Percentiles rank a stretch among this genome's conserved stretches.
These are phyloP conservation scores for Tyrannus savana DNA, from an alignment of 2,113 vertebrate genomes.

Conservation along the genomic window DNA sequence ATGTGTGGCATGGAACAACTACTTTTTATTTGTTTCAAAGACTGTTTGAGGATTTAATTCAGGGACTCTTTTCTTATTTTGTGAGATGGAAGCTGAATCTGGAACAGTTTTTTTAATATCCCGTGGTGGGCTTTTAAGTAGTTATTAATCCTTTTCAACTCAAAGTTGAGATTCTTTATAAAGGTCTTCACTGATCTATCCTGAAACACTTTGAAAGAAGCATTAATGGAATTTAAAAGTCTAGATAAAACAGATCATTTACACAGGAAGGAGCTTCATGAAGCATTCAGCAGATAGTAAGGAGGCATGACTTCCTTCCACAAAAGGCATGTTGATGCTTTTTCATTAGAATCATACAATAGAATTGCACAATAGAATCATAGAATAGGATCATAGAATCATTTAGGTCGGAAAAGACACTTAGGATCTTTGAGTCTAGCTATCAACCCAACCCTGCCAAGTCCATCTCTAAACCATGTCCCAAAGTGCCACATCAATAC, in stretches of 20 bases:
- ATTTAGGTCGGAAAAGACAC: not conserved
- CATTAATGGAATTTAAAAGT: not conserved
- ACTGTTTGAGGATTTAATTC: not conserved
- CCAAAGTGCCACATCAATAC: not conserved
- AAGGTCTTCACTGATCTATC: not conserved
- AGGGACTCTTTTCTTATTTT: not conserved
- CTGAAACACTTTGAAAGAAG: not conserved
- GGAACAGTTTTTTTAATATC: not conserved
- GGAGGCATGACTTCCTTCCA: not conserved
- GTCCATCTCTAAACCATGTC: not conserved
- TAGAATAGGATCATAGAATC: not conserved
- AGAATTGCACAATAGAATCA: not conserved
- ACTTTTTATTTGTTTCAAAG: not conserved
- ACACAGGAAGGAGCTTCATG: not conserved
- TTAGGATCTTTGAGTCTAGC: not conserved
- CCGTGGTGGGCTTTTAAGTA: not conserved
- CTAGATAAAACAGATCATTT: not conserved
- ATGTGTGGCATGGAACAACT: not conserved
- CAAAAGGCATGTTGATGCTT: not conserved
- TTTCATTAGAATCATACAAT: not conserved
- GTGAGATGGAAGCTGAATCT: not conserved
- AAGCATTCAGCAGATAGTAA: not conserved
- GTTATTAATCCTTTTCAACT: not conserved
- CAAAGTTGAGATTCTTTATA: not conserved
- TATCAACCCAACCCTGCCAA: not conserved